phyloP scores from a whole-genome alignment of 2,797 vertebrate species.

The Petrocephalus sullivani region DNA sequence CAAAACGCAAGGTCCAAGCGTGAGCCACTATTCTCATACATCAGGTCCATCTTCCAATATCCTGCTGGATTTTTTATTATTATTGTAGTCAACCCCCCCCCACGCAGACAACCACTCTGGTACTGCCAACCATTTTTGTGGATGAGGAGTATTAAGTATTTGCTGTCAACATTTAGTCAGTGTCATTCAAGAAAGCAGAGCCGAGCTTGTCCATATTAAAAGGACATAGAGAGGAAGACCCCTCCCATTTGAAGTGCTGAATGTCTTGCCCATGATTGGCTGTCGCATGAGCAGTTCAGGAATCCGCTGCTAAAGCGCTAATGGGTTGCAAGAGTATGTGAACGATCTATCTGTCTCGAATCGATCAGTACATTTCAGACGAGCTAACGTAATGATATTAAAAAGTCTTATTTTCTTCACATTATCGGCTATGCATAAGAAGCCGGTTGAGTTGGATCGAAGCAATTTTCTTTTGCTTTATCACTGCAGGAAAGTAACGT shows the following conservation, averaged over 20 bases:
- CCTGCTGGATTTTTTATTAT: neutral
- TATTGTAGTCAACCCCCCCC: neutral
- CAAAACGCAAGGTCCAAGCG: neutral
- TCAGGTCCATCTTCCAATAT: neutral
- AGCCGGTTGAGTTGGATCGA: neutral
- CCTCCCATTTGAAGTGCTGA: neutral
- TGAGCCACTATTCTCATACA: neutral
- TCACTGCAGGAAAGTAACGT: neutral
- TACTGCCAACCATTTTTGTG: neutral
- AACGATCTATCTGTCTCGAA: neutral
- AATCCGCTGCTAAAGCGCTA: neutral
- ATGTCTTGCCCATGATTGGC: neutral
- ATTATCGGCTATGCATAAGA: neutral
- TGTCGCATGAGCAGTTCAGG: neutral
- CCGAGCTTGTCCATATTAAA: neutral
- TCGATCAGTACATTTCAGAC: neutral
- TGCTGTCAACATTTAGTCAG: neutral
- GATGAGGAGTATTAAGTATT: neutral
- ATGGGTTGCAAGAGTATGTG: neutral
- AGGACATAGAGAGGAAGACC: neutral
- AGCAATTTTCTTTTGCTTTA: neutral
- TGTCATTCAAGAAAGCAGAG: neutral
- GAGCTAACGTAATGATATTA: neutral
- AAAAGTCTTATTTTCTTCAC: neutral
- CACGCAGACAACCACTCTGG: neutral